These are phyloP conservation scores for Lepisosteus oculatus DNA, from an alignment of 2,113 vertebrate genomes.

Conservation along the genomic window DNA sequence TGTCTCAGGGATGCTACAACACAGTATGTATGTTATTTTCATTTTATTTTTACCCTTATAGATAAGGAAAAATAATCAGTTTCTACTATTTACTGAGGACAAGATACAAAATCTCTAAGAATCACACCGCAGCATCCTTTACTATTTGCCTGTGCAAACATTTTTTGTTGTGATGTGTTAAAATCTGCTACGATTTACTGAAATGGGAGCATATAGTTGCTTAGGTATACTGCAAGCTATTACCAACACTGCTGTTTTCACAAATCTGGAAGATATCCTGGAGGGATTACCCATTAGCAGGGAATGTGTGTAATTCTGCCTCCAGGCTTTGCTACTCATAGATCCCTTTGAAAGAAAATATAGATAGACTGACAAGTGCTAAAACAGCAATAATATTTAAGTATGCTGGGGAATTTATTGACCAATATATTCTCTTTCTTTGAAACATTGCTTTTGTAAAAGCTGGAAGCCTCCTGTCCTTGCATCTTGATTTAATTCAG, in stretches of 20 bases:
- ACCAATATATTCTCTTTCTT: slow-evolving; percentile 17
- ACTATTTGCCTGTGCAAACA: no score
- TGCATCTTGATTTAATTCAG: slow-evolving; percentile 50
- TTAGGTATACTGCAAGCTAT: background rate
- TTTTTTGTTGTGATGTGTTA: no score
- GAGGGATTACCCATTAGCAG: slow-evolving; percentile 5
- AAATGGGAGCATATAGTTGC: background rate
- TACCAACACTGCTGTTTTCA: slow-evolving; percentile 5
- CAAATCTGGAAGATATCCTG: slow-evolving; percentile 6
- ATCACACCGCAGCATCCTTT: no score
- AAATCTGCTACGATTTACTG: background rate
- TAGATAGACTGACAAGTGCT: slow-evolving; percentile 4
- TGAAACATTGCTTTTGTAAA: background rate
- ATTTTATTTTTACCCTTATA: no score
- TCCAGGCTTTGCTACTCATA: slow-evolving; percentile 1
- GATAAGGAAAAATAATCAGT: no score
- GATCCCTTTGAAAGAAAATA: slow-evolving; percentile 7
- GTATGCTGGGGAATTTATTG: slow-evolving; percentile 11
- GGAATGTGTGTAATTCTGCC: slow-evolving; percentile 13
- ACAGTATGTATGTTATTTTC: no score
- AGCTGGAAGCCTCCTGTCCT: slow-evolving; percentile 39
- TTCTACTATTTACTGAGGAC: no score
- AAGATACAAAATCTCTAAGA: no score
- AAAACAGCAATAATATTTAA: slow-evolving; percentile 4
- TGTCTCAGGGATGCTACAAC: no score